phyloP scores from a whole-genome alignment of 2,888 invertebrate species.

The Tenthredo mesomela region DNA sequence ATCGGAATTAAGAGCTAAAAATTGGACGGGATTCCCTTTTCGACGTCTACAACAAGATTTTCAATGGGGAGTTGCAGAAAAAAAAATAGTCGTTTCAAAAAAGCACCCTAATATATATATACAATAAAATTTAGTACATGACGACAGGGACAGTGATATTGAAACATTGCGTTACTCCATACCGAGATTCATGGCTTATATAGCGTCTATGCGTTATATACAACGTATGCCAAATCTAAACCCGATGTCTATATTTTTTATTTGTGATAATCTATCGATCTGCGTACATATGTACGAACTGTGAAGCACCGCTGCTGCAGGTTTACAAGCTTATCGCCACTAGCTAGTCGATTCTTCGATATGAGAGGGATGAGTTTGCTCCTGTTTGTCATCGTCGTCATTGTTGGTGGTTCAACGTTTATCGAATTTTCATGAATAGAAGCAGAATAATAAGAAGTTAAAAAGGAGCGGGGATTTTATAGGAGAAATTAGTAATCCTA shows the following conservation, averaged over 20 bases:
- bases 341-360: neutral
- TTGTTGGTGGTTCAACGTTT: neutral
- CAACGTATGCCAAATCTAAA: neutral
- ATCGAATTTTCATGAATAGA: neutral
- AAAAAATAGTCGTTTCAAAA: no score
- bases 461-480: neutral
- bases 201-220: neutral
- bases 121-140: neutral
- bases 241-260: constrained; percentile 1
- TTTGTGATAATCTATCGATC: constrained; percentile 33
- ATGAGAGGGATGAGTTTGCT: neutral
- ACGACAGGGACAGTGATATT: neutral
- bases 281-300: neutral
- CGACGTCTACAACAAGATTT: no score
- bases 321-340: constrained; percentile 1
- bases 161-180: neutral
- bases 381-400: constrained; percentile 3
- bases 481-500: neutral
- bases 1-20: no score
- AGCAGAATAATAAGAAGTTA: neutral
- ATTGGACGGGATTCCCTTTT: no score
- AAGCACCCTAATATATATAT: neutral
- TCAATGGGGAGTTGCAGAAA: no score
- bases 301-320: constrained; percentile 30
- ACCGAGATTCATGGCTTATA: neutral